Percentiles rank a stretch among this genome's conserved stretches.
Conservation (phyloP, 2,888 invertebrate genomes). For the Emmelina monodactyla region DNA sequence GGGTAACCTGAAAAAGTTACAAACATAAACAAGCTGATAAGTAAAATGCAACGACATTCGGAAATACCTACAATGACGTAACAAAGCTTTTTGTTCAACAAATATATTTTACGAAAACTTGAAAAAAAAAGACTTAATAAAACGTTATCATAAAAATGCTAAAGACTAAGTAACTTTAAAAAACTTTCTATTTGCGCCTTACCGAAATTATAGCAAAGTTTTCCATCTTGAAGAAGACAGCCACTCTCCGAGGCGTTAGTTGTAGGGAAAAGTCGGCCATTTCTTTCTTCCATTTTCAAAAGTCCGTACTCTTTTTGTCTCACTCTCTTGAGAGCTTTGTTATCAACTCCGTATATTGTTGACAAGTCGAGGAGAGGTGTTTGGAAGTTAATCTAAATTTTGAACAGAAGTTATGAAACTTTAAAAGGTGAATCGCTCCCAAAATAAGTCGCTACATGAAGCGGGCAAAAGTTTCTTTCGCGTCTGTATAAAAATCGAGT, state of each 20-base stretch:
- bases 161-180: neutral
- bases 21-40: neutral
- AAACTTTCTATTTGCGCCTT: neutral
- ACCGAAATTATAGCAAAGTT: slow-evolving; percentile 41
- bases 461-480: too few relatives aligned
- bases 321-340: slow-evolving; percentile 24
- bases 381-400: slow-evolving; percentile 46
- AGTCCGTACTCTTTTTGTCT: slow-evolving; percentile 31
- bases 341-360: slow-evolving; percentile 38
- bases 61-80: too few relatives aligned
- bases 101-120: neutral
- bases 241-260: slow-evolving; percentile 4
- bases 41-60: neutral
- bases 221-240: slow-evolving; percentile 29
- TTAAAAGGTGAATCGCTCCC: too few relatives aligned
- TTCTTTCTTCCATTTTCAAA: slow-evolving; percentile 29
- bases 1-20: slow-evolving; percentile 23
- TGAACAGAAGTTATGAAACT: too few relatives aligned
- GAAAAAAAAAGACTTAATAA: neutral
- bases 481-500: too few relatives aligned
- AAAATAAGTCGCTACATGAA: too few relatives aligned
- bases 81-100: neutral
- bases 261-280: slow-evolving; percentile 26
- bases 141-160: neutral
- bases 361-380: slow-evolving; percentile 43